These are phyloP conservation scores for Gymnoscopelus braueri DNA, from an alignment of 2,797 vertebrate genomes.

Conservation along the genomic window DNA sequence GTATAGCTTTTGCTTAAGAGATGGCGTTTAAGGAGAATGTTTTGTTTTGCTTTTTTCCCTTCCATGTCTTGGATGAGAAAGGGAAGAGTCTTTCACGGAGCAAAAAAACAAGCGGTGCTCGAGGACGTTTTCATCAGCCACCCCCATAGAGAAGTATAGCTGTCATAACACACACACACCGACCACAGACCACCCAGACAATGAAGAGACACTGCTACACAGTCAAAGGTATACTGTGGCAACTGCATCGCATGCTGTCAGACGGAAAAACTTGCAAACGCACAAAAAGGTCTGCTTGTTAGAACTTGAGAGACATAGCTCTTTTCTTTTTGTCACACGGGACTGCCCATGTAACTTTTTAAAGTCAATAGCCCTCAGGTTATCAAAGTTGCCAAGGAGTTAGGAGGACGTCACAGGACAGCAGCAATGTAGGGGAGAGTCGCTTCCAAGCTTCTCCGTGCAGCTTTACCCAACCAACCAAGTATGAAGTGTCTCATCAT, in stretches of 20 bases:
- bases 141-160: background rate
- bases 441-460: background rate
- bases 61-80: background rate
- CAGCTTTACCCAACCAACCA: background rate
- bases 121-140: background rate
- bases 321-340: background rate
- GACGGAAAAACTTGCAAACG: background rate
- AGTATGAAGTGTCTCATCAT: conserved; percentile 9
- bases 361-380: background rate
- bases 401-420: background rate
- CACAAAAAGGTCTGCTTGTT: no score
- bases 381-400: background rate
- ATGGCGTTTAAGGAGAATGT: no score
- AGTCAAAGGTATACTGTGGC: background rate
- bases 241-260: background rate
- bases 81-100: background rate
- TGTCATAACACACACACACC: background rate
- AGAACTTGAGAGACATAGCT: no score
- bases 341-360: no score
- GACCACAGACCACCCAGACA: conserved; percentile 5
- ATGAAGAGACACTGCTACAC: background rate
- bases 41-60: background rate
- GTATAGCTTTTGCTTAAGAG: conserved; percentile 3
- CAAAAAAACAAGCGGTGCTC: background rate
- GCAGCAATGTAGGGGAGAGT: background rate